A percentile compares a stretch with the other conserved stretches of the same genome.
Conservation (phyloP, 2,113 vertebrate species). For the Danionella cerebrum region DNA sequence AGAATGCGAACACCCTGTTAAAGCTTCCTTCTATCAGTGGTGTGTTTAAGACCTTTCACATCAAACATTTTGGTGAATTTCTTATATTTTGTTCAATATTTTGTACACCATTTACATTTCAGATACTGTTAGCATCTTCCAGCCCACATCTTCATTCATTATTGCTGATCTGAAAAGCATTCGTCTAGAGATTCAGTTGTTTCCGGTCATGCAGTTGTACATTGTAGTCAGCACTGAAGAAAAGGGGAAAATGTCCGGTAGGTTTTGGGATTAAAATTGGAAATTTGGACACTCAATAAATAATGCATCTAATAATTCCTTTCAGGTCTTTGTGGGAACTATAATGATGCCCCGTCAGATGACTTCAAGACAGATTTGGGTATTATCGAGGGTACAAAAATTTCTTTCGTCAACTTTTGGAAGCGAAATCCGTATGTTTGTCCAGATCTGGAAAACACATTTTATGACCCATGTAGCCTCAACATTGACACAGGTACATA, state of each 20-base stretch:
- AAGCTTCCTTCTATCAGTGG: conserved; percentile 14
- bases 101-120: not conserved
- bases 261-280: too few species aligned
- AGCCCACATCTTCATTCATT: conserved; percentile 17
- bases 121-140: not conserved
- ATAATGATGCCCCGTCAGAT: conserved; percentile 4
- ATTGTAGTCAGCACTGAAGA: not conserved
- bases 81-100: not conserved
- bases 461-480: conserved; percentile 72
- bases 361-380: conserved; percentile 20
- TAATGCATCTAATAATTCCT: too few species aligned
- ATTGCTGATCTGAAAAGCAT: not conserved
- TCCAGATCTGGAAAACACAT: conserved; percentile 55
- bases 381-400: not conserved
- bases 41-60: too few species aligned
- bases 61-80: too few species aligned
- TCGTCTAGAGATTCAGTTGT: conserved; percentile 6
- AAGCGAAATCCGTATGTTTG: conserved; percentile 50
- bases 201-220: conserved; percentile 32
- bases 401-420: not conserved
- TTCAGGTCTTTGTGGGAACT: conserved; percentile 33
- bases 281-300: not conserved
- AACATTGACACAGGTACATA: conserved; percentile 73
- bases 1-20: not conserved
- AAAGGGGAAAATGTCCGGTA: conserved; percentile 24